Base-by-base conservation (phyloP, 2,797 vertebrate genomes). In the Orestias chungarensis region DNA sequence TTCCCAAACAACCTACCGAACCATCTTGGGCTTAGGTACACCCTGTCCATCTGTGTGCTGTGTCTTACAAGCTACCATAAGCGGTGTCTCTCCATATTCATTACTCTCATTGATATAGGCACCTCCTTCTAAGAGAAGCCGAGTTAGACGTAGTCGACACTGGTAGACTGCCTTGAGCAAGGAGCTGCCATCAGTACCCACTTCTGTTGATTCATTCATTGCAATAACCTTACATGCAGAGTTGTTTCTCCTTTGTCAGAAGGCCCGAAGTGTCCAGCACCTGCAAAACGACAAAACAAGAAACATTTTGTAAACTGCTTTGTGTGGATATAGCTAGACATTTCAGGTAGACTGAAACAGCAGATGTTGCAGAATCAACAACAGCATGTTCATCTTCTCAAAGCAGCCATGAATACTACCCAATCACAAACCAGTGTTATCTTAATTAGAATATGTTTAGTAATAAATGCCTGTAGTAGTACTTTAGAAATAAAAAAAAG, bases 31-130 rank as follows among this genome's bases (percentile, higher is more conserved):
- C 76, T 95, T 93, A 64, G 93, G 77, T 20, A 85, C 94, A 1
- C 96, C 96, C 87, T 97, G 96, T 2, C 88, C 69, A 71, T 98
- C 96, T 0, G 85, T 76, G 7, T 96, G 95, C 14, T 80, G 90
- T 20, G 94, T 96, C 81, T 92, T 95, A 77, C 96, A 97, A 49
- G 96, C 96, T 1, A 96, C 93, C 96, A 97, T 97, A 2, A 99
- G 86, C 0, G 96, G 96, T 0, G 97, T 98, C 88, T 97, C 95
- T 0, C 96, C 96, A 0, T 92, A 83, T 68, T 96, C 94, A 1
- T 99, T 97, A 78, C 97, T 98, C 86, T 98, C 96, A 0, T 98
- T 97, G 68, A 98, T 89, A 78, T 97, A 98, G 77, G 96, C 96
- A 0, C 96, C 97, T 0, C 96, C 96, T 84, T 99, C 97, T 4